These are phyloP conservation scores for Habropoda laboriosa DNA, from an alignment of 1,140 invertebrate genomes.

Conservation along the genomic window DNA sequence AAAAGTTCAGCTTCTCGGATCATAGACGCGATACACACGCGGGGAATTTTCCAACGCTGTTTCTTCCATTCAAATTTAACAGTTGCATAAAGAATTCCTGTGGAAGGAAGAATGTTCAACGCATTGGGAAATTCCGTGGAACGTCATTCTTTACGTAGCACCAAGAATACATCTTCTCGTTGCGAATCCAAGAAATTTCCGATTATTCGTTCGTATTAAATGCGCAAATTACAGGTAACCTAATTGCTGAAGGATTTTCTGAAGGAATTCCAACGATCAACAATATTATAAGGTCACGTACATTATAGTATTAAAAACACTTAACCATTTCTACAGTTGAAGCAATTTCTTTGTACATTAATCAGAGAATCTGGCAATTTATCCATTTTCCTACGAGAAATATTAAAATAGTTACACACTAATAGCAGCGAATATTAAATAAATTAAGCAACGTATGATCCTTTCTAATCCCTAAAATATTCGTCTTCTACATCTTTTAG, in stretches of 20 bases:
- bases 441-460: too few species aligned
- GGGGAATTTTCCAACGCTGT: slow-evolving; percentile 48
- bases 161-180: slow-evolving; percentile 22
- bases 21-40: background rate
- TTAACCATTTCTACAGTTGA: too few species aligned
- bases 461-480: too few species aligned
- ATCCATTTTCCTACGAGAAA: too few species aligned
- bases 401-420: too few species aligned
- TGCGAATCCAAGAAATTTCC: background rate
- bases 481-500: too few species aligned
- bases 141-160: slow-evolving; percentile 12
- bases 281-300: background rate
- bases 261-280: background rate
- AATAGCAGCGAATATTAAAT: too few species aligned
- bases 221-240: background rate
- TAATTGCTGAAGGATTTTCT: background rate
- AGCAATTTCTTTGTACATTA: too few species aligned
- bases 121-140: slow-evolving; percentile 42
- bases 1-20: background rate
- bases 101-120: slow-evolving; percentile 31
- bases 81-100: slow-evolving; percentile 42
- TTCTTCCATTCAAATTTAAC: slow-evolving; percentile 34
- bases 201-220: background rate
- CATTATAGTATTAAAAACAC: background rate
- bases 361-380: too few species aligned